Conservation (phyloP, 2,797 vertebrate genomes). For the Rhabdophis nuchalis region DNA sequence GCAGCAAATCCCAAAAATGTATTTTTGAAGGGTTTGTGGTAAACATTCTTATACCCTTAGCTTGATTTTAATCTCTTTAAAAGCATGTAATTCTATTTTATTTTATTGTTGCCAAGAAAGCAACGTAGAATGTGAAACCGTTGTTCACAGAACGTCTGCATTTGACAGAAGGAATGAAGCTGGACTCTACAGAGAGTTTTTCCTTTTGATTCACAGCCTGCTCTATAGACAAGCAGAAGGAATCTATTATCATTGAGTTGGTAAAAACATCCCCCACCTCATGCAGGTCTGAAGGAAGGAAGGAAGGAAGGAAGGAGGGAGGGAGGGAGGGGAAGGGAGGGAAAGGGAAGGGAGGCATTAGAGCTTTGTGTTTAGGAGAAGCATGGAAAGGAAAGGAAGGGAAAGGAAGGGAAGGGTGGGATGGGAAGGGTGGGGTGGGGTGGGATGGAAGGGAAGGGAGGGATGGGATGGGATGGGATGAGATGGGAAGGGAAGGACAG, state of each 20-base stretch:
- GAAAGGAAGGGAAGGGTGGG: too few species aligned
- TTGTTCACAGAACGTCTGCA: not conserved
- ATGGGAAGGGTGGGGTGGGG: too few species aligned
- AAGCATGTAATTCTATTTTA: not conserved
- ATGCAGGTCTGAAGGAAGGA: not conserved
- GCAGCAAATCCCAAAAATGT: not conserved
- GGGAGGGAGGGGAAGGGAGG: accelerated
- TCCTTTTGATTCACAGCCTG: not conserved
- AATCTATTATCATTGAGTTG: not conserved
- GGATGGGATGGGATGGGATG: too few species aligned
- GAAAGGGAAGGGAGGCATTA: too few species aligned
- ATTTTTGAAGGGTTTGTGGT: not conserved
- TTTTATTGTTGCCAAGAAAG: not conserved
- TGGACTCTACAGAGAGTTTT: not conserved
- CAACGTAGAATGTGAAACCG: not conserved
- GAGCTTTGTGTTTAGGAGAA: not conserved
- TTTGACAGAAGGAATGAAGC: not conserved
- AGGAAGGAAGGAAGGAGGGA: not conserved
- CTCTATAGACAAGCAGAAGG: not conserved
- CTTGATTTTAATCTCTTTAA: not conserved
- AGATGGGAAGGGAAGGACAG: not conserved
- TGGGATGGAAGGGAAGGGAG: too few species aligned
- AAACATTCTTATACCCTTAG: not conserved
- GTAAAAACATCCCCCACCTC: not conserved
- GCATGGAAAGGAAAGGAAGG: too few species aligned